phyloP scores from a whole-genome alignment of 2,113 vertebrate genomes.

The Rhinolophus ferrumequinum region DNA sequence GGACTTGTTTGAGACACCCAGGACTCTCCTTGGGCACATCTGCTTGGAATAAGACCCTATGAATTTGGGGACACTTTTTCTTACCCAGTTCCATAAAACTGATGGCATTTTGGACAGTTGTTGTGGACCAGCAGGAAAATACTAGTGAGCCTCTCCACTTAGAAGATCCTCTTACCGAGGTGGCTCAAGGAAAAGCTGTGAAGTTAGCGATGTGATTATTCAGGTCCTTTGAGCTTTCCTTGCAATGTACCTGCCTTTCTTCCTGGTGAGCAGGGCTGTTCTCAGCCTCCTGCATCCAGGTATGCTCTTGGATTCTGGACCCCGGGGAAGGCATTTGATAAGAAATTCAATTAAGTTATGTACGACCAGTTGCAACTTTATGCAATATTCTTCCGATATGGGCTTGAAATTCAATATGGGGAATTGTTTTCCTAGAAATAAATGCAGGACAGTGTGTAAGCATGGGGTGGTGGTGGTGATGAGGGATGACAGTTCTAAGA shows the following conservation, averaged over 20 bases:
- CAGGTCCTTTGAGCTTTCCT: background rate
- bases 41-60: background rate
- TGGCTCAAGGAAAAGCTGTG: background rate
- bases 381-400: background rate
- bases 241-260: background rate
- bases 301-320: background rate
- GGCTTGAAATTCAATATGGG: background rate
- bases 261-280: background rate
- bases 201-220: background rate
- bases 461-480: background rate
- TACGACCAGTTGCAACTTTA: background rate
- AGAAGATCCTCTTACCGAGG: background rate
- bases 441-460: background rate
- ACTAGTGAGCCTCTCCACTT: background rate
- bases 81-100: background rate
- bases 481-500: background rate
- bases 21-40: background rate
- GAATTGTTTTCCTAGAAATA: background rate
- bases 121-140: background rate
- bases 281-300: background rate
- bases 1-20: background rate
- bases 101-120: background rate
- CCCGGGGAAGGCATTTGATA: background rate
- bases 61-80: background rate
- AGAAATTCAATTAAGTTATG: background rate